These are phyloP conservation scores for Zosterops hypoxanthus DNA, from an alignment of 2,113 vertebrate genomes.

Conservation along the genomic window DNA sequence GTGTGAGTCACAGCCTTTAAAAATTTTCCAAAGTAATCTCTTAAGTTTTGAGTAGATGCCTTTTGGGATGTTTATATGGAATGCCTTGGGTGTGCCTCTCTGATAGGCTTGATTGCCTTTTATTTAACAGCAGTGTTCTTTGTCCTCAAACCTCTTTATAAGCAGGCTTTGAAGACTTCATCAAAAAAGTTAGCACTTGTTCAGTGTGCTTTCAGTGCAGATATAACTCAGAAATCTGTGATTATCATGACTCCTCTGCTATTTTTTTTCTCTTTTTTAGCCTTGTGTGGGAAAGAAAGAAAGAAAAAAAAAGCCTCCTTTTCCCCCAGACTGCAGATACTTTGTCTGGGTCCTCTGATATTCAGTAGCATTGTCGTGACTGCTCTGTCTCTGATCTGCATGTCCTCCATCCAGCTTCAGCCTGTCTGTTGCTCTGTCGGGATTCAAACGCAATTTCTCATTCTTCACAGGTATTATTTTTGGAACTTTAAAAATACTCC, in stretches of 20 bases:
- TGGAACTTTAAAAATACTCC: conserved; percentile 51
- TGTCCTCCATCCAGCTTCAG: not conserved
- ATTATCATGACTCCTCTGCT: not conserved
- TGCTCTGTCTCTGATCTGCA: conserved; percentile 1
- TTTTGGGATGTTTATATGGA: not conserved
- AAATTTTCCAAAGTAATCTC: not conserved
- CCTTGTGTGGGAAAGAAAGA: not conserved
- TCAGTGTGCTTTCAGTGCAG: not conserved
- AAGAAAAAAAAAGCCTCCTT: not conserved
- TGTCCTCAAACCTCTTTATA: not conserved
- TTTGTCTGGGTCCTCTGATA: not conserved
- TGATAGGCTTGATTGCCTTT: not conserved
- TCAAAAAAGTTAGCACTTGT: not conserved
- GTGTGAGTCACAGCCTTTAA: not conserved
- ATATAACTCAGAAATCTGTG: not conserved
- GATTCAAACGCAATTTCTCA: conserved; percentile 37
- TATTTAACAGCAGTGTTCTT: not conserved
- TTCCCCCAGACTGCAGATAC: not conserved
- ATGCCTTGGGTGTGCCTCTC: not conserved
- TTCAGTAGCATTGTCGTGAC: not conserved
- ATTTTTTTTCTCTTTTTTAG: not conserved
- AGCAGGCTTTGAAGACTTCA: not conserved
- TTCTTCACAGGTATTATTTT: conserved; percentile 60
- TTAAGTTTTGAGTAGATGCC: not conserved
- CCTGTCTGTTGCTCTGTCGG: not conserved